Conservation (phyloP, 2,888 invertebrate genomes). For the Drosophila paucipuncta region DNA sequence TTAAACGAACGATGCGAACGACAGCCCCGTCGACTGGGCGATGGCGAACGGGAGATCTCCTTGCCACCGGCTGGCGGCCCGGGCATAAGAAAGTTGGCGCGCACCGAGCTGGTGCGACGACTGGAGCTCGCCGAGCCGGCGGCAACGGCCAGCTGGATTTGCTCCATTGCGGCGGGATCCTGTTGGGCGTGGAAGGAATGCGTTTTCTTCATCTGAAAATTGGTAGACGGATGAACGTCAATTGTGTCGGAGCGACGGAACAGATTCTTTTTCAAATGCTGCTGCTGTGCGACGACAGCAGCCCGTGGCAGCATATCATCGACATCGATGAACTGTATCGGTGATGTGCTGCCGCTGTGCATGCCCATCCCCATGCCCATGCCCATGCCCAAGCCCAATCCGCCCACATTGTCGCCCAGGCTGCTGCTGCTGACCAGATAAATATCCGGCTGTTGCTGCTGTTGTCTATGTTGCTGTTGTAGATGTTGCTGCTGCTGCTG, state of each 20-base stretch:
- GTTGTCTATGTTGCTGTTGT: conserved; percentile 39
- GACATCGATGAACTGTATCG: conserved; percentile 83
- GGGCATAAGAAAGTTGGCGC: conserved; percentile 84
- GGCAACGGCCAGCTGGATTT: conserved; percentile 75
- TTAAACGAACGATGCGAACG: conserved; percentile 85
- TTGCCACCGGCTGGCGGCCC: conserved; percentile 76
- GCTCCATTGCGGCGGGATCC: conserved; percentile 83
- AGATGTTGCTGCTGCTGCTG: conserved; percentile 54
- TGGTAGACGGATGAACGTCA: conserved; percentile 85
- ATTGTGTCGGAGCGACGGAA: conserved; percentile 85
- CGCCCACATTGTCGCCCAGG: conserved; percentile 80
- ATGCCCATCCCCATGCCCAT: conserved; percentile 60
- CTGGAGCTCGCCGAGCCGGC: conserved; percentile 78
- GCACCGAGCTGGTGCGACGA: conserved; percentile 84
- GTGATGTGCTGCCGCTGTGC: conserved; percentile 81
- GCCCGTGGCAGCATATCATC: conserved; percentile 79
- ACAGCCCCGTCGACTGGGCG: conserved; percentile 84
- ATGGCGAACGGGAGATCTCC: conserved; percentile 84
- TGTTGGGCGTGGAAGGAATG: conserved; percentile 85
- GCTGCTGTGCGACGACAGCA: conserved; percentile 66
- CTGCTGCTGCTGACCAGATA: conserved; percentile 85
- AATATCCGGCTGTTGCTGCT: conserved; percentile 82
- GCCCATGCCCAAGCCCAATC: conserved; percentile 51
- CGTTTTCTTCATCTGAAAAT: conserved; percentile 85
- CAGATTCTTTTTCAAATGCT: conserved; percentile 83